phyloP scores from a whole-genome alignment of 2,797 vertebrate species.

The Lepus oiostolus region DNA sequence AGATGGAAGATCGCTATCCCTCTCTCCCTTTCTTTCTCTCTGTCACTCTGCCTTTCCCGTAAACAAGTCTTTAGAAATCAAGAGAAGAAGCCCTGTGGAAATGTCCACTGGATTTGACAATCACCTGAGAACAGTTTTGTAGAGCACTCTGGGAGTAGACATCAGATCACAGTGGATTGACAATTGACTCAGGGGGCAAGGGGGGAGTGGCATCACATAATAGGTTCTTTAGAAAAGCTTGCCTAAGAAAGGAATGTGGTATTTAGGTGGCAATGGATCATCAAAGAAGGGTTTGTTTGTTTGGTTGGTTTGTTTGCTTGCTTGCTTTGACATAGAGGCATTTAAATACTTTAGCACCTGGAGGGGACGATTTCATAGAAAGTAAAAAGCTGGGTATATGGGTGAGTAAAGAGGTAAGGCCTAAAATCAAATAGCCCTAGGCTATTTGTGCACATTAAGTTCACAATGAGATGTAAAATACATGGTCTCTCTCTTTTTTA shows the following conservation, averaged over 20 bases:
- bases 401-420: constrained; percentile 53
- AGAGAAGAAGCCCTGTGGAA: no score
- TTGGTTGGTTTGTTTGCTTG: constrained; percentile 29
- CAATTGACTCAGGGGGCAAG: background rate
- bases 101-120: constrained; percentile 16
- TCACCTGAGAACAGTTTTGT: constrained; percentile 47
- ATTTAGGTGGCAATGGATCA: constrained; percentile 1
- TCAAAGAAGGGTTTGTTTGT: constrained; percentile 39
- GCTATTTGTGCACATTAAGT: constrained; percentile 47
- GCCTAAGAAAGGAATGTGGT: constrained; percentile 21
- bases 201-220: constrained; percentile 41
- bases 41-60: no score
- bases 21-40: no score
- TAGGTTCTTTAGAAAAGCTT: constrained; percentile 62
- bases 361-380: constrained; percentile 25
- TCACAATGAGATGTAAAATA: constrained; percentile 58
- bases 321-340: constrained; percentile 17
- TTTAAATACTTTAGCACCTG: constrained; percentile 39
- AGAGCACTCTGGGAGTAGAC: background rate
- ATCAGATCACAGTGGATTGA: constrained; percentile 5
- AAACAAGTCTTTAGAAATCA: no score
- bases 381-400: constrained; percentile 58
- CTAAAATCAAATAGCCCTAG: constrained; percentile 67
- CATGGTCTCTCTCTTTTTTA: background rate
- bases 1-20: no score